A percentile compares a stretch with the other conserved stretches of the same genome.
These are phyloP conservation scores for Acipenser oxyrinchus DNA, from an alignment of 2,797 vertebrate species.

Conservation along the genomic window DNA sequence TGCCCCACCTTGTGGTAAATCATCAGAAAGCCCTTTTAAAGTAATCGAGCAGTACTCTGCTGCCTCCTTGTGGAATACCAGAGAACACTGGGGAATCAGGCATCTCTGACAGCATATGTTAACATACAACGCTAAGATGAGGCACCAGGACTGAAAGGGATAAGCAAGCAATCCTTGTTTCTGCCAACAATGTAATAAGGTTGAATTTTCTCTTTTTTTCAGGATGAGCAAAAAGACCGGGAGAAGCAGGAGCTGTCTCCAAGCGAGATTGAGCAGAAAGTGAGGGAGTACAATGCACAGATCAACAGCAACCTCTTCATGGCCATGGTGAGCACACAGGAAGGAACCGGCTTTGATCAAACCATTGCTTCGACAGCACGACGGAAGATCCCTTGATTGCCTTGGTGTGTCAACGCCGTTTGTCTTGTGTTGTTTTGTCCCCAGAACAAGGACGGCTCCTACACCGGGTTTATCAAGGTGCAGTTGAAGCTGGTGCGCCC, in stretches of 20 bases:
- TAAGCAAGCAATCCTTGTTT: not conserved
- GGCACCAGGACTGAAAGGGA: not conserved
- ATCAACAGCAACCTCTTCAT: slow-evolving; percentile 93
- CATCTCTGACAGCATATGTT: no score
- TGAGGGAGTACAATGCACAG: slow-evolving; percentile 88
- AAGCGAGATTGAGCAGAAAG: slow-evolving; percentile 75
- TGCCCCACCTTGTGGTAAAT: no score
- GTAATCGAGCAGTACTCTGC: not conserved
- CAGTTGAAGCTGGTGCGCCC: slow-evolving; percentile 84
- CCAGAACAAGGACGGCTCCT: slow-evolving; percentile 85
- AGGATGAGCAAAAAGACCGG: slow-evolving; percentile 80
- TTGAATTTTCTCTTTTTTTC: slow-evolving; percentile 25
- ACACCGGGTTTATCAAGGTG: slow-evolving; percentile 94
- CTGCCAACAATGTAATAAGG: not conserved
- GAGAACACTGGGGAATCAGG: no score
- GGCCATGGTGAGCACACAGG: slow-evolving; percentile 65
- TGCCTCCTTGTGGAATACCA: slow-evolving; percentile 16
- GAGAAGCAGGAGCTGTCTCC: slow-evolving; percentile 66
- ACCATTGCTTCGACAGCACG: not conserved
- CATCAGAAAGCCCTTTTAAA: no score
- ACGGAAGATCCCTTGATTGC: not conserved
- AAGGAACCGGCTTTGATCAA: not conserved
- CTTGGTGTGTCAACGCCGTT: not conserved
- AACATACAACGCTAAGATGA: no score
- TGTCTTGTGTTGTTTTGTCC: not conserved